Evolutionary conservation across 2,888 invertebrate species (phyloP).

Genomic region (Gonocerus acuteangulatus): DNA sequence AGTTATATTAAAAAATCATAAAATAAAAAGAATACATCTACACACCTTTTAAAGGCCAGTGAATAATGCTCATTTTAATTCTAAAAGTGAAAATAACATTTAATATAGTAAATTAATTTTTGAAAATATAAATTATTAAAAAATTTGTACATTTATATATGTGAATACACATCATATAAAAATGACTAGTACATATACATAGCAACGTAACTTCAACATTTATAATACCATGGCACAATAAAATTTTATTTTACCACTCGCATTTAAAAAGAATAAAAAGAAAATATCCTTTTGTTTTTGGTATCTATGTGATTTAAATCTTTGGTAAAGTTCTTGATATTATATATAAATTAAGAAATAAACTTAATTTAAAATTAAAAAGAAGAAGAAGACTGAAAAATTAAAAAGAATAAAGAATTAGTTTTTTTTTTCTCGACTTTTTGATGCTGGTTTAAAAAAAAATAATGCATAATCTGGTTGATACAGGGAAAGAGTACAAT

Average conservation of each 20-base stretch:
- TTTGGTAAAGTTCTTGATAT: slow-evolving; percentile 8
- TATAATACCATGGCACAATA: slow-evolving; percentile 23
- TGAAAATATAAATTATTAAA: background rate
- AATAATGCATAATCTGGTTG: no score
- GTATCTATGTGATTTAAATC: slow-evolving; percentile 7
- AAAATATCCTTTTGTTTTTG: slow-evolving; percentile 13
- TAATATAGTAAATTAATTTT: background rate
- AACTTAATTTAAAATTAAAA: background rate
- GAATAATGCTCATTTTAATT: no score
- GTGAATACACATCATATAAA: background rate
- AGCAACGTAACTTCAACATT: slow-evolving; percentile 3
- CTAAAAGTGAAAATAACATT: no score
- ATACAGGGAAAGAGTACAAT: no score
- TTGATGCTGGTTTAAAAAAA: no score
- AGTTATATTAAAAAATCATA: background rate
- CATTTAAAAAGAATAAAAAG: slow-evolving; percentile 5
- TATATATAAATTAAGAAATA: background rate
- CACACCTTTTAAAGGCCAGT: background rate
- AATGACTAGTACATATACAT: background rate
- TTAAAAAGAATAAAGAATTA: no score
- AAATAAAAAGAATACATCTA: background rate
- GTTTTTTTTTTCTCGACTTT: no score
- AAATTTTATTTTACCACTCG: background rate
- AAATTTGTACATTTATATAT: background rate
- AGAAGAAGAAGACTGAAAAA: background rate